A percentile compares a stretch with the other conserved stretches of the same genome.
Conservation (phyloP, 2,113 vertebrate species). For the Ardeotis arabs region DNA sequence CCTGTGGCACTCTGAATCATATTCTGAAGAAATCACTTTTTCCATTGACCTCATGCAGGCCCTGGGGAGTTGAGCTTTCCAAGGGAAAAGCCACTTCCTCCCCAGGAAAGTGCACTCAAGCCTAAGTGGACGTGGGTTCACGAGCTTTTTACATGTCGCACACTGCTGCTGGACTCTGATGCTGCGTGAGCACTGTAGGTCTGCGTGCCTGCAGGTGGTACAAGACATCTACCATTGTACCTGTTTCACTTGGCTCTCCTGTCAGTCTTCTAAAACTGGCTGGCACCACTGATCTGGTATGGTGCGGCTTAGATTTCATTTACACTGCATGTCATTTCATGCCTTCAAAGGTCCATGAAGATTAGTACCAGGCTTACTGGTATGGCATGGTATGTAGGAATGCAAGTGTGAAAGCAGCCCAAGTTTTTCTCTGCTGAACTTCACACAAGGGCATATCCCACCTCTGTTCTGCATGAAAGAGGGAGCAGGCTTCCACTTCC, state of each 20-base stretch:
- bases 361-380: conserved; percentile 53
- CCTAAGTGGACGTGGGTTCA: conserved; percentile 1
- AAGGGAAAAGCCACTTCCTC: conserved; percentile 64
- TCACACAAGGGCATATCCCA: background rate
- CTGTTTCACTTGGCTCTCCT: conserved; percentile 9
- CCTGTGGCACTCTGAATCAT: conserved; percentile 1
- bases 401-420: background rate
- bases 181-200: background rate
- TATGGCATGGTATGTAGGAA: background rate
- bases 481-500: background rate
- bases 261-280: conserved; percentile 17
- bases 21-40: conserved; percentile 57
- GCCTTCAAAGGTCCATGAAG: conserved; percentile 11
- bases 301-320: background rate
- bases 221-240: conserved; percentile 1
- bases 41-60: conserved; percentile 55
- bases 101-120: conserved; percentile 39
- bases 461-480: background rate
- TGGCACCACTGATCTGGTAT: background rate
- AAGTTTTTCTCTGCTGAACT: background rate
- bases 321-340: conserved; percentile 4
- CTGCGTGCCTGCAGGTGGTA: conserved; percentile 29
- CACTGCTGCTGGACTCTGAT: background rate
- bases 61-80: conserved; percentile 49
- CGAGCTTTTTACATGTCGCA: background rate